Conservation (phyloP, 1,140 invertebrate genomes). For the Drosophila ananassae region DNA sequence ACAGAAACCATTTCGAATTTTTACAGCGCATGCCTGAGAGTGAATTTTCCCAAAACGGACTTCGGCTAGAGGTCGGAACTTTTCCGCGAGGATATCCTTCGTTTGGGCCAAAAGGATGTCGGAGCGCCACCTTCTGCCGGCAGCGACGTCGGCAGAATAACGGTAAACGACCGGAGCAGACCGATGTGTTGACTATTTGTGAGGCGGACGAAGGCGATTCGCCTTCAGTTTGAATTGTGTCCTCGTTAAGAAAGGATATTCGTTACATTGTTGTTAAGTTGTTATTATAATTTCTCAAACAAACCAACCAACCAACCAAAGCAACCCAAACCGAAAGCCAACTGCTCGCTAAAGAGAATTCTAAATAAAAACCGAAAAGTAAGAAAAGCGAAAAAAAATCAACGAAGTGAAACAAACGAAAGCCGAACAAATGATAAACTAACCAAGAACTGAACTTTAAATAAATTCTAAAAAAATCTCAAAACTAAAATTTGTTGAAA, state of each 20-base stretch:
- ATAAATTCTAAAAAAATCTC: background rate
- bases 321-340: slow-evolving; percentile 52
- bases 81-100: slow-evolving; percentile 19
- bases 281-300: slow-evolving; percentile 84
- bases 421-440: slow-evolving; percentile 26
- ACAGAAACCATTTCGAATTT: slow-evolving; percentile 64
- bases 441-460: slow-evolving; percentile 19
- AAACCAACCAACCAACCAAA: slow-evolving; percentile 53
- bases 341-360: slow-evolving; percentile 52
- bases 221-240: slow-evolving; percentile 84
- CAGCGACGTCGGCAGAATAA: slow-evolving; percentile 74
- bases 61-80: slow-evolving; percentile 19
- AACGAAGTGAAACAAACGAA: slow-evolving; percentile 45
- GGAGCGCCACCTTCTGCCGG: slow-evolving; percentile 18
- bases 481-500: slow-evolving; percentile 19
- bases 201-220: slow-evolving; percentile 77
- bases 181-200: slow-evolving; percentile 82
- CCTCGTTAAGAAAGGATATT: slow-evolving; percentile 84
- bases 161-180: slow-evolving; percentile 50
- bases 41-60: slow-evolving; percentile 6
- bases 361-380: slow-evolving; percentile 49
- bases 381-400: slow-evolving; percentile 39
- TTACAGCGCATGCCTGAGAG: slow-evolving; percentile 63
- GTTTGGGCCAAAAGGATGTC: slow-evolving; percentile 51
- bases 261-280: slow-evolving; percentile 84